phyloP scores from a whole-genome alignment of 2,888 invertebrate species.

The Microctonus hyperodae region DNA sequence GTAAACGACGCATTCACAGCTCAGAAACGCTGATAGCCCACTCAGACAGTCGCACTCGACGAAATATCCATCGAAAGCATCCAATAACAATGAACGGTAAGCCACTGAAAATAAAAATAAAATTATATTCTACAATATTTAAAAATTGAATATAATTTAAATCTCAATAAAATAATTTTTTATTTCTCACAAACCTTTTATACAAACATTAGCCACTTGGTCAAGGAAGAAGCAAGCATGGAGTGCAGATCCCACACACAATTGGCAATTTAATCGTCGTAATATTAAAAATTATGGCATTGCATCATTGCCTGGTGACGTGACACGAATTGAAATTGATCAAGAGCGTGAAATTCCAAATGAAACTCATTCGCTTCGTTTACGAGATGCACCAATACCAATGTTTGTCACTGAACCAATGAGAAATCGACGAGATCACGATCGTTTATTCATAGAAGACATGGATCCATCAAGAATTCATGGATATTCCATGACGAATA shows the following conservation, averaged over 20 bases:
- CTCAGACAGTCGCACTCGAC: conserved; percentile 53
- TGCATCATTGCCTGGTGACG: conserved; percentile 58
- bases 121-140: too few relatives aligned
- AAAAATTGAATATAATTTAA: too few relatives aligned
- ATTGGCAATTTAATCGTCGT: conserved; percentile 78
- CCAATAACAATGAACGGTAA: conserved; percentile 47
- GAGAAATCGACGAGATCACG: conserved; percentile 29
- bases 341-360: conserved; percentile 37
- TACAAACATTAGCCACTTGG: conserved; percentile 45
- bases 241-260: conserved; percentile 78
- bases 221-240: conserved; percentile 75
- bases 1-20: conserved; percentile 62
- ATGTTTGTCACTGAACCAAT: conserved; percentile 40
- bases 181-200: too few relatives aligned
- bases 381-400: conserved; percentile 36
- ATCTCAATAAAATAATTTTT: too few relatives aligned
- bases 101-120: too few relatives aligned
- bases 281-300: conserved; percentile 61
- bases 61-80: conserved; percentile 54
- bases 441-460: conserved; percentile 38
- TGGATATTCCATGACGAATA: conserved; percentile 70
- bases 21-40: conserved; percentile 55
- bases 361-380: conserved; percentile 42
- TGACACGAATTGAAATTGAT: conserved; percentile 43
- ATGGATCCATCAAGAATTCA: conserved; percentile 46